Conservation (phyloP, 2,113 vertebrate species). For the Leucosticte australis region DNA sequence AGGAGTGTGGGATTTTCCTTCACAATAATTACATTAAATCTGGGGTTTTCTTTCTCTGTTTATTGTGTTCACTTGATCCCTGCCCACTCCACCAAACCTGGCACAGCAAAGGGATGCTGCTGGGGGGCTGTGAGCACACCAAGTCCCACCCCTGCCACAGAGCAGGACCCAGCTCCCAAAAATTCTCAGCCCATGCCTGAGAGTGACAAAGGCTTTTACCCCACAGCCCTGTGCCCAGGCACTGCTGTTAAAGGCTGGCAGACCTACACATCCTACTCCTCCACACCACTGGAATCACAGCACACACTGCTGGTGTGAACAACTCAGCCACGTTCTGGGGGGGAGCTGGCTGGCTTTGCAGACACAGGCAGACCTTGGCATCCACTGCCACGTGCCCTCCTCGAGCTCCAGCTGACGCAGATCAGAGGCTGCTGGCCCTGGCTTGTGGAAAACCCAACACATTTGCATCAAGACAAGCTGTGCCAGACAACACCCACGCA, state of each 20-base stretch:
- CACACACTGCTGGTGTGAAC: background rate
- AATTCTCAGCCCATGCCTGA: accelerated
- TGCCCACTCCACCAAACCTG: background rate
- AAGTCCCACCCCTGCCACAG: accelerated
- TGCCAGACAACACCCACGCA: background rate
- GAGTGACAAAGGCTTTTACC: background rate
- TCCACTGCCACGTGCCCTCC: background rate
- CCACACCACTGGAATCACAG: accelerated
- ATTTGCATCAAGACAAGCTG: background rate
- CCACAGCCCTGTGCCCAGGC: background rate
- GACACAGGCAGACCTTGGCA: background rate
- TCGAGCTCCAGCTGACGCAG: background rate
- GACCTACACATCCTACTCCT: background rate
- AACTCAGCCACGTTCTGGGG: background rate
- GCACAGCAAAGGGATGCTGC: background rate
- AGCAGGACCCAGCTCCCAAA: background rate
- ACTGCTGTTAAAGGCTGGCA: background rate
- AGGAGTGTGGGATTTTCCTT: background rate
- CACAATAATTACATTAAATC: background rate
- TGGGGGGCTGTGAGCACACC: background rate
- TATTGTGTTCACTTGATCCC: background rate
- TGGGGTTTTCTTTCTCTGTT: background rate
- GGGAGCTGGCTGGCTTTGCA: background rate
- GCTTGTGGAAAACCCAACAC: background rate
- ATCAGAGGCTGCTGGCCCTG: background rate